These are phyloP conservation scores for Oncorhynchus masou DNA, from an alignment of 2,113 vertebrate species.

Conservation along the genomic window DNA sequence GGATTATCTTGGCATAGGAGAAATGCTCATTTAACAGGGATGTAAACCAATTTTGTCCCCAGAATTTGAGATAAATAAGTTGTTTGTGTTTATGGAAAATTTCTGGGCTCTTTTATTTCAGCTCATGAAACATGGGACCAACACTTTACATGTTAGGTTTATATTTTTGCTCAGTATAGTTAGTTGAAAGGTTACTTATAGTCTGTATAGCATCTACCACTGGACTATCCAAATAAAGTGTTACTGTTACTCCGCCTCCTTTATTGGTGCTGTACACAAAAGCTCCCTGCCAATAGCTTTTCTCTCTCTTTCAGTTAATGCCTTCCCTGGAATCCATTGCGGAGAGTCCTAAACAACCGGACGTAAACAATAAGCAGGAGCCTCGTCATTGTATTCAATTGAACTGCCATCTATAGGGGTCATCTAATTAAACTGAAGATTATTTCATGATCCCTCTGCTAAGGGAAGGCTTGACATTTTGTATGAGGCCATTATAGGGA, in stretches of 20 bases:
- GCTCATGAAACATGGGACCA: no score
- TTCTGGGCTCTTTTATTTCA: no score
- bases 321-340: neutral
- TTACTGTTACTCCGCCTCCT: neutral
- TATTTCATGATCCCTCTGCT: constrained; percentile 9
- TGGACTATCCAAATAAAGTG: no score
- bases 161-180: no score
- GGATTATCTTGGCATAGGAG: no score
- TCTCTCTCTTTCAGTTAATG: neutral
- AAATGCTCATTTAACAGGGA: no score
- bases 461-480: neutral
- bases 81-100: no score
- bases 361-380: neutral
- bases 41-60: no score
- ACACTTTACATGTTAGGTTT: no score
- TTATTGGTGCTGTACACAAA: neutral
- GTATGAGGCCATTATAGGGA: constrained; percentile 13
- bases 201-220: no score
- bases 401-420: constrained; percentile 3
- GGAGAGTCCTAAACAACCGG: neutral
- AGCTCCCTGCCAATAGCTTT: neutral
- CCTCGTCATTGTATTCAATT: neutral
- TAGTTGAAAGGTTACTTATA: no score
- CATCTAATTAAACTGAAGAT: constrained; percentile 36
- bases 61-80: no score